phyloP scores from a whole-genome alignment of 2,797 vertebrate species.

The Argya squamiceps region DNA sequence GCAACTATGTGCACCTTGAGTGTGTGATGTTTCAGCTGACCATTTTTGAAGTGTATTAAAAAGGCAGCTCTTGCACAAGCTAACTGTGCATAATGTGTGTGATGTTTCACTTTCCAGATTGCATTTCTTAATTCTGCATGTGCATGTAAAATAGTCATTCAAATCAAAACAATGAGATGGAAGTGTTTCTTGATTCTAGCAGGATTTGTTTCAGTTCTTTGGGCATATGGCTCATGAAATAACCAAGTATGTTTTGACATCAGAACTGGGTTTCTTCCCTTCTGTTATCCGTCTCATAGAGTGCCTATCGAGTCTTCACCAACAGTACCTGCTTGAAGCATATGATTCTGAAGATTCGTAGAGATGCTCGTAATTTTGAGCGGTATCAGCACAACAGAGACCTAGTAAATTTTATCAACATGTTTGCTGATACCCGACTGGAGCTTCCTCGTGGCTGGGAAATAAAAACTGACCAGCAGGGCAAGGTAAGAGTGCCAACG shows the following conservation, averaged over 20 bases:
- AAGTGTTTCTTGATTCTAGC: not conserved
- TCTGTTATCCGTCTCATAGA: slow-evolving; percentile 70
- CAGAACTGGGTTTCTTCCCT: not conserved
- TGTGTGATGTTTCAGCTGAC: not conserved
- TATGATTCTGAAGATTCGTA: slow-evolving; percentile 96
- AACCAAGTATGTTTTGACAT: not conserved
- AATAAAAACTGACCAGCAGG: slow-evolving; percentile 95
- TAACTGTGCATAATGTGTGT: not conserved
- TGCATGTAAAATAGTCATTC: not conserved
- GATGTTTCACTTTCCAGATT: not conserved
- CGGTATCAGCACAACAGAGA: slow-evolving; percentile 97
- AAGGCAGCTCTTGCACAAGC: not conserved
- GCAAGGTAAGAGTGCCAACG: slow-evolving; percentile 83
- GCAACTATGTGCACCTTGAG: not conserved
- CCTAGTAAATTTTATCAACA: slow-evolving; percentile 96
- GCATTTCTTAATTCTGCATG: not conserved
- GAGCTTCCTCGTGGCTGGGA: slow-evolving; percentile 97
- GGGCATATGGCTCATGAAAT: not conserved
- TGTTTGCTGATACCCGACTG: slow-evolving; percentile 90
- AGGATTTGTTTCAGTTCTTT: not conserved
- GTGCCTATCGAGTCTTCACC: slow-evolving; percentile 94
- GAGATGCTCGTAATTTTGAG: slow-evolving; percentile 96
- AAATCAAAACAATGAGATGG: not conserved
- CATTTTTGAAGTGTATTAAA: not conserved
- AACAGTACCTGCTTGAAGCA: slow-evolving; percentile 97